Percentiles rank a stretch among this genome's conserved stretches.
Conservation (phyloP, 2,888 invertebrate genomes). For the Pristionchus japonicus region DNA sequence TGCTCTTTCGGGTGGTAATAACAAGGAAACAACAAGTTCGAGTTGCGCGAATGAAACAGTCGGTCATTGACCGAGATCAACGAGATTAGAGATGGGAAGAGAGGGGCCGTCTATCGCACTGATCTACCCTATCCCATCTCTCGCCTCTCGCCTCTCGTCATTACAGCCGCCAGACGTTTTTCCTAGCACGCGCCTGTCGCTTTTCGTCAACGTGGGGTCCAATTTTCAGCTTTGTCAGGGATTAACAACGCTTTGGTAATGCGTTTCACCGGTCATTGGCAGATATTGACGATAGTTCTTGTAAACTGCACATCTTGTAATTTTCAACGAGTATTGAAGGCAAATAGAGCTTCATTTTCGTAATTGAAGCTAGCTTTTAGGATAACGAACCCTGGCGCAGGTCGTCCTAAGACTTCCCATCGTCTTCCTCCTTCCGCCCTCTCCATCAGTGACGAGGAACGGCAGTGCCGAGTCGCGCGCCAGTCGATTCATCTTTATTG, state of each 20-base stretch:
- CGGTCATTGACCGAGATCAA: neutral
- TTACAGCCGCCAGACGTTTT: neutral
- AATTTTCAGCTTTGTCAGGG: too few relatives aligned
- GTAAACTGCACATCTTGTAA: too few relatives aligned
- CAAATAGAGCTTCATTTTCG: too few relatives aligned
- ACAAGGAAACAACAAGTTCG: neutral
- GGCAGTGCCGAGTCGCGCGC: conserved; percentile 9
- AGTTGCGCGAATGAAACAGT: neutral
- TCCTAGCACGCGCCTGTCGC: neutral
- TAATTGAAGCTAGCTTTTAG: neutral
- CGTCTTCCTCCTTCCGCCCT: neutral
- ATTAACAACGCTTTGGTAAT: too few relatives aligned
- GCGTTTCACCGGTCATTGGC: too few relatives aligned
- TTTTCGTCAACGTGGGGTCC: neutral
- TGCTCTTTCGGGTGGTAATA: too few relatives aligned
- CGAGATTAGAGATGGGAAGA: neutral
- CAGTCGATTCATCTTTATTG: neutral
- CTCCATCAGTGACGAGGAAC: conserved; percentile 15
- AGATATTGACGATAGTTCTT: too few relatives aligned
- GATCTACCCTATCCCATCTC: neutral
- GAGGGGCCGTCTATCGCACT: neutral
- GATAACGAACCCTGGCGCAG: neutral
- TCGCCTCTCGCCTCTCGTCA: neutral
- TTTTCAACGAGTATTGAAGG: too few relatives aligned
- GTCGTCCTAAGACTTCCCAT: neutral